A percentile compares a stretch with the other conserved stretches of the same genome.
Evolutionary conservation across 1,140 invertebrate species (phyloP).

Genomic region (Galleria mellonella): DNA sequence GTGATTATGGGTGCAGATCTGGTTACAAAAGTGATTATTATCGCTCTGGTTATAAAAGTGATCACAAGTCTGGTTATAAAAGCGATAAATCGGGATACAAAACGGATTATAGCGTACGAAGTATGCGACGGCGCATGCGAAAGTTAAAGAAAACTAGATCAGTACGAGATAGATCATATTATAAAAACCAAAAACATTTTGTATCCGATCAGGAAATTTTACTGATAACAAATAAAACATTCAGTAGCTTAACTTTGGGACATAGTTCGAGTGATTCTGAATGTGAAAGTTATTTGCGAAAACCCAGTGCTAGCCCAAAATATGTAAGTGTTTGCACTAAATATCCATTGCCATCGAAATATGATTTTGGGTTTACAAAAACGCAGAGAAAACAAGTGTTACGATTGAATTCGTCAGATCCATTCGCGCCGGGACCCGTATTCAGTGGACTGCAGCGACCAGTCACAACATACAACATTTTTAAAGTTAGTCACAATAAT

Average conservation of each 20-base stretch:
- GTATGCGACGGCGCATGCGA: conserved; percentile 65
- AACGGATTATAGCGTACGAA: conserved; percentile 75
- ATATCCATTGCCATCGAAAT: conserved; percentile 53
- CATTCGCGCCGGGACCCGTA: conserved; percentile 69
- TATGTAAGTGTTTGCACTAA: conserved; percentile 63
- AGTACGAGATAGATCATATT: conserved; percentile 69
- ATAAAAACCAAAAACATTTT: conserved; percentile 74
- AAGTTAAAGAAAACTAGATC: conserved; percentile 73
- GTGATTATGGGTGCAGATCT: conserved; percentile 74
- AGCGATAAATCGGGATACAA: conserved; percentile 77
- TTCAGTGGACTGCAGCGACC: conserved; percentile 65
- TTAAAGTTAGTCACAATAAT: conserved; percentile 63
- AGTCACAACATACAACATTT: conserved; percentile 61
- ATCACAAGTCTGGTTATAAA: conserved; percentile 76
- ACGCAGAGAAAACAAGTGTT: conserved; percentile 49
- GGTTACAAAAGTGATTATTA: conserved; percentile 73
- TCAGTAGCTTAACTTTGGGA: conserved; percentile 64
- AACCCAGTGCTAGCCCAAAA: conserved; percentile 56
- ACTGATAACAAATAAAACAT: conserved; percentile 67
- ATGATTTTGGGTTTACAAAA: conserved; percentile 54
- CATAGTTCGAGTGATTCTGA: conserved; percentile 70
- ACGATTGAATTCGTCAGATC: conserved; percentile 58
- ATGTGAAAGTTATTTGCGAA: conserved; percentile 58
- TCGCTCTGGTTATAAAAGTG: conserved; percentile 76
- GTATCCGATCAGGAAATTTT: conserved; percentile 72